A percentile compares a stretch with the other conserved stretches of the same genome.
phyloP scores from a whole-genome alignment of 2,888 invertebrate genomes.

The Lithophane ornitopus region DNA sequence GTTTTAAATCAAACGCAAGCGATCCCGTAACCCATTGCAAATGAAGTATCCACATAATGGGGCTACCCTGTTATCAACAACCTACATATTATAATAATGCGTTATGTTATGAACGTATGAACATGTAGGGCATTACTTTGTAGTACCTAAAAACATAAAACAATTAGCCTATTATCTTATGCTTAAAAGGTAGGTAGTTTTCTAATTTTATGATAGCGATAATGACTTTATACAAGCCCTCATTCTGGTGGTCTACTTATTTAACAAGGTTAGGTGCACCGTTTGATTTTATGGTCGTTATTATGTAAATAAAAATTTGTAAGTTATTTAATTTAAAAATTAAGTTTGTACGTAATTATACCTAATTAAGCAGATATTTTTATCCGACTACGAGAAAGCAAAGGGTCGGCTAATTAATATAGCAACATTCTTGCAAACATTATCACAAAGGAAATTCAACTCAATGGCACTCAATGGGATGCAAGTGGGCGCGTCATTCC shows the following conservation, averaged over 20 bases:
- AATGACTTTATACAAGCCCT: slow-evolving; percentile 13
- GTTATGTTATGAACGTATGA: not conserved
- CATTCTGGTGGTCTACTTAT: not conserved
- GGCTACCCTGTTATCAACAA: not conserved
- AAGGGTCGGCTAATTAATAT: not conserved
- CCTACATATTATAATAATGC: slow-evolving; percentile 1
- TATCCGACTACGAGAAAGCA: not conserved
- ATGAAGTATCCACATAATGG: too few species aligned
- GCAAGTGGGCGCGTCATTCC: not conserved
- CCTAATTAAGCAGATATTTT: not conserved
- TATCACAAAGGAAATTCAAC: not conserved
- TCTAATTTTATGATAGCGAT: slow-evolving; percentile 28
- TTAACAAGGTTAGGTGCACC: slow-evolving; percentile 20
- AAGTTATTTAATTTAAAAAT: not conserved
- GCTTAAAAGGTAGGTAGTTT: slow-evolving; percentile 13
- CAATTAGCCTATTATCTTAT: not conserved
- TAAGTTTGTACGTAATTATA: too few species aligned
- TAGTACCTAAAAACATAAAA: not conserved
- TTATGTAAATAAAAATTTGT: too few species aligned
- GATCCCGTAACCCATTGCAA: too few species aligned
- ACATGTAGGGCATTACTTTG: slow-evolving; percentile 17
- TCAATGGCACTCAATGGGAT: not conserved
- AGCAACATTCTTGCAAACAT: not conserved
- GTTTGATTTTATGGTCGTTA: slow-evolving; percentile 31
- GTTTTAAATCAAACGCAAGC: not conserved